Percentiles rank a stretch among this genome's conserved stretches.
Conservation (phyloP, 2,797 vertebrate genomes). For the Labeo calbasu region DNA sequence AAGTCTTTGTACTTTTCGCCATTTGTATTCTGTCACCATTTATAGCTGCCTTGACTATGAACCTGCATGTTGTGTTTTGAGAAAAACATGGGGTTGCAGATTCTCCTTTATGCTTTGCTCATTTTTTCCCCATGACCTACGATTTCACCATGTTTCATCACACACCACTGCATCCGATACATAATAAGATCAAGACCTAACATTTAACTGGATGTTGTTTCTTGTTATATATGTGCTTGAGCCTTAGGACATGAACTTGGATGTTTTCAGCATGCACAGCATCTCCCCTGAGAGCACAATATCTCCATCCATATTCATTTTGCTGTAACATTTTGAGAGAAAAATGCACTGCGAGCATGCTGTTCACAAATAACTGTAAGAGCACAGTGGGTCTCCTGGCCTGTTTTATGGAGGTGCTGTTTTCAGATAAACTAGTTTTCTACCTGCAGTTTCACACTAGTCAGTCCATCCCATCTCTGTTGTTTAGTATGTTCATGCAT, state of each 20-base stretch:
- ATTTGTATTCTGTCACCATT: not conserved
- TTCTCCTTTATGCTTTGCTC: not conserved
- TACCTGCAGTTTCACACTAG: not conserved
- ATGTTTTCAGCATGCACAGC: not conserved
- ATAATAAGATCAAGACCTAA: conserved; percentile 33
- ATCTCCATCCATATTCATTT: conserved; percentile 9
- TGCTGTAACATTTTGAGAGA: not conserved
- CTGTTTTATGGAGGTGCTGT: not conserved
- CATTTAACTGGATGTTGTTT: conserved; percentile 25
- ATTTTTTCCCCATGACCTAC: conserved; percentile 6
- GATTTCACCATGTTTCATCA: conserved; percentile 37
- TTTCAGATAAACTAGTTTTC: conserved; percentile 12
- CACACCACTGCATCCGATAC: not conserved
- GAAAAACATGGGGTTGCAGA: not conserved
- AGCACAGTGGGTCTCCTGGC: not conserved
- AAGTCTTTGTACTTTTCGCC: not conserved
- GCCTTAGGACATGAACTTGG: not conserved
- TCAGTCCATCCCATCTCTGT: not conserved
- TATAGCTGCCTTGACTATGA: not conserved
- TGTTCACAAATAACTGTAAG: not conserved
- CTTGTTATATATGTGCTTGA: conserved; percentile 59
- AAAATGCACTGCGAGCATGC: not conserved
- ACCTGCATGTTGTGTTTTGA: not conserved
- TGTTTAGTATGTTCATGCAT: not conserved
- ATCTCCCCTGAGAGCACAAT: not conserved